phyloP scores from a whole-genome alignment of 1,140 invertebrate genomes.

The Pogonomyrmex californicus region DNA sequence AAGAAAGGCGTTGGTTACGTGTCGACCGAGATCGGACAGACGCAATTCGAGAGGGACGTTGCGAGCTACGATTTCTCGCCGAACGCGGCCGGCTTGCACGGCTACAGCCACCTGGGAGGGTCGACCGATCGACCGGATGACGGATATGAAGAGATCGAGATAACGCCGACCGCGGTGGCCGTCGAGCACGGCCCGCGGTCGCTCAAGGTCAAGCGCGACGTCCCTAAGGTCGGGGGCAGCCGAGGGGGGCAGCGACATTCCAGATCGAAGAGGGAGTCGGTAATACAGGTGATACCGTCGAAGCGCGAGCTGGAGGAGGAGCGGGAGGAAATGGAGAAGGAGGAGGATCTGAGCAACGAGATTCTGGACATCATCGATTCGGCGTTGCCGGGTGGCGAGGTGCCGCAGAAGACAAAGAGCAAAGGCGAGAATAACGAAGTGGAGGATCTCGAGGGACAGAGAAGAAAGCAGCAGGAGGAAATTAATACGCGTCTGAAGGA shows the following conservation, averaged over 20 bases:
- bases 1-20: conserved; percentile 44
- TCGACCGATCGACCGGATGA: conserved; percentile 69
- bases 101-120: conserved; percentile 51
- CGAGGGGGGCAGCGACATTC: background rate
- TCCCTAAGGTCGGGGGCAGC: background rate
- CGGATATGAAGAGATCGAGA: conserved; percentile 80
- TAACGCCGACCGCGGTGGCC: conserved; percentile 82
- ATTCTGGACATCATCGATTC: conserved; percentile 85
- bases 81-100: conserved; percentile 51
- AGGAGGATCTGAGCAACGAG: conserved; percentile 84
- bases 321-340: conserved; percentile 72
- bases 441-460: conserved; percentile 66
- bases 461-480: conserved; percentile 71
- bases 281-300: conserved; percentile 83
- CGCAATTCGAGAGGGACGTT: conserved; percentile 69
- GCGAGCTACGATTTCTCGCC: conserved; percentile 73
- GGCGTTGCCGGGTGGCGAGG: conserved; percentile 74
- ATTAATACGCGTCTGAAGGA: conserved; percentile 45
- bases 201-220: conserved; percentile 75
- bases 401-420: conserved; percentile 56
- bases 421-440: conserved; percentile 54
- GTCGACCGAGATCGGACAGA: conserved; percentile 46
- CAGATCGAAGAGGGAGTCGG: conserved; percentile 74
- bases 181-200: conserved; percentile 87
- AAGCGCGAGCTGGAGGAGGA: conserved; percentile 75